phyloP scores from a whole-genome alignment of 2,113 vertebrate species.

The Platichthys flesus region DNA sequence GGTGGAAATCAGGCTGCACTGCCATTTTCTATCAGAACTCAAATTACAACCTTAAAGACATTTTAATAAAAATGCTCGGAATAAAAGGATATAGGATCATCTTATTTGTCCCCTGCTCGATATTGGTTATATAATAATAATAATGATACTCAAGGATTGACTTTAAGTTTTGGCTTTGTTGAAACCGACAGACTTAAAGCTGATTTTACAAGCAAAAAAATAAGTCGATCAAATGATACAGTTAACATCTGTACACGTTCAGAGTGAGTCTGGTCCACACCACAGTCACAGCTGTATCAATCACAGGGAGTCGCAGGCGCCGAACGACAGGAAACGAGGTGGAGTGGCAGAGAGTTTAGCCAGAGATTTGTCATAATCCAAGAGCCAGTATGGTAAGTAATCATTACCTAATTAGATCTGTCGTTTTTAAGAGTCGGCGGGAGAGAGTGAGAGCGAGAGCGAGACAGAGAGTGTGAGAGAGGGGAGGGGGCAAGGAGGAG shows the following conservation, averaged over 20 bases:
- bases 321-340: constrained; percentile 34
- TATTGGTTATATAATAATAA: not conserved
- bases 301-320: constrained; percentile 29
- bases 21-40: not conserved
- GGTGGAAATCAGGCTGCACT: constrained; percentile 4
- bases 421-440: constrained; percentile 56
- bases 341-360: constrained; percentile 33
- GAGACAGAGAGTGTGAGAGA: constrained; percentile 12
- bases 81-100: not conserved
- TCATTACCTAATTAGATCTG: constrained; percentile 68
- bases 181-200: not conserved
- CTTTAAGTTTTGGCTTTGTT: too few species aligned
- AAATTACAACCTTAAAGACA: not conserved
- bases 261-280: constrained; percentile 24
- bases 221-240: constrained; percentile 26
- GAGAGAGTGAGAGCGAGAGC: not conserved
- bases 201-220: constrained; percentile 5
- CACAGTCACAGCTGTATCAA: constrained; percentile 44
- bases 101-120: not conserved
- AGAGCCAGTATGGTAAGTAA: constrained; percentile 58
- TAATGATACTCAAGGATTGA: not conserved
- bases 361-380: constrained; percentile 60
- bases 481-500: constrained; percentile 36
- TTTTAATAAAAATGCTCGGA: not conserved
- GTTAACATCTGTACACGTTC: constrained; percentile 22